These are phyloP conservation scores for Helicolenus hilgendorfi DNA, from an alignment of 2,797 vertebrate species.

Conservation along the genomic window DNA sequence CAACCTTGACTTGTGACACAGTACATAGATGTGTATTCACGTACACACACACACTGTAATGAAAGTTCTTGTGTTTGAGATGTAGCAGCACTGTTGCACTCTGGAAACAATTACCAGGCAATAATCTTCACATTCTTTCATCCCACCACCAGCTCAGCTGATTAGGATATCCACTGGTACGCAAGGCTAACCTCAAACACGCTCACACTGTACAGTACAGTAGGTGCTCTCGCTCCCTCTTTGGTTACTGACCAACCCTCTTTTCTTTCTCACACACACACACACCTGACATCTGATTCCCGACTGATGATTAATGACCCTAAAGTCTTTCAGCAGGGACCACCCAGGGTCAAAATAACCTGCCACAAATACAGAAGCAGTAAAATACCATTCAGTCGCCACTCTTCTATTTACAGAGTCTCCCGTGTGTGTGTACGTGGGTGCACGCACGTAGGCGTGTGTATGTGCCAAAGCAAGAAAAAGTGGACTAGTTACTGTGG, in stretches of 20 bases:
- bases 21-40: neutral
- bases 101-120: conserved; percentile 86
- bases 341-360: conserved; percentile 78
- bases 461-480: conserved; percentile 23
- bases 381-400: conserved; percentile 74
- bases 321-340: conserved; percentile 71
- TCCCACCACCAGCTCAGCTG: conserved; percentile 82
- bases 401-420: conserved; percentile 63
- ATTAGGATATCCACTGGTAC: conserved; percentile 83
- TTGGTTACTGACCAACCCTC: conserved; percentile 25
- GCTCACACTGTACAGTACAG: conserved; percentile 43
- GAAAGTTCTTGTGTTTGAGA: conserved; percentile 46
- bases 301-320: conserved; percentile 75
- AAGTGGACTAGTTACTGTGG: conserved; percentile 32
- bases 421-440: neutral
- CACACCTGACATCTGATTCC: conserved; percentile 79
- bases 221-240: conserved; percentile 23
- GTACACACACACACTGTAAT: neutral
- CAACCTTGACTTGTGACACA: conserved; percentile 27
- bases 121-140: conserved; percentile 87
- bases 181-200: conserved; percentile 70
- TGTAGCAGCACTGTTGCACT: conserved; percentile 68
- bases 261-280: conserved; percentile 14
- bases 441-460: neutral
- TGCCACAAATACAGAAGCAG: conserved; percentile 76